Conservation (phyloP, 2,888 invertebrate genomes). For the Siphonodentalium dalli region DNA sequence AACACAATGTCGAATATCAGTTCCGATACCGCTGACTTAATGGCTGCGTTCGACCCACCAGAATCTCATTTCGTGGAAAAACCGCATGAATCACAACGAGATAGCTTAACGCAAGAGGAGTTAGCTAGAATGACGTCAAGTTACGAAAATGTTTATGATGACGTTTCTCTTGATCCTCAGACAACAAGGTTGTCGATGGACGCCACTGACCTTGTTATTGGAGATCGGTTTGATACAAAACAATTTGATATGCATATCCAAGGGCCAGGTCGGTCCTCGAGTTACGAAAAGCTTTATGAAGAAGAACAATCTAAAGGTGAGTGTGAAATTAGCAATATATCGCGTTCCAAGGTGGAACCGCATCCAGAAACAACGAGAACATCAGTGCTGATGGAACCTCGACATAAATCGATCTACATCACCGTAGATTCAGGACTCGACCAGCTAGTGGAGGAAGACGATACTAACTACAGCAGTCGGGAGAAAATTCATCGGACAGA, state of each 20-base stretch:
- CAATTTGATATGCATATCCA: conserved; percentile 46
- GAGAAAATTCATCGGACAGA: conserved; percentile 1
- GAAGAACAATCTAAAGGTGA: conserved; percentile 30
- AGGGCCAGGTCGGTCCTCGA: conserved; percentile 42
- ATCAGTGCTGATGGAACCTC: too few species aligned
- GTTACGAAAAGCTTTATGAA: conserved; percentile 55
- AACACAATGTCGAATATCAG: conserved; percentile 43
- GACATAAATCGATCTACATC: conserved; percentile 44
- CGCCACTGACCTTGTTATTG: conserved; percentile 51
- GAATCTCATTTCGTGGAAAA: too few species aligned
- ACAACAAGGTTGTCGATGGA: conserved; percentile 40
- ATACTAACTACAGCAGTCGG: too few species aligned
- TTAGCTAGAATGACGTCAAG: conserved; percentile 38
- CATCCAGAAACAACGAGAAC: too few species aligned
- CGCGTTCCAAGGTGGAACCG: too few species aligned
- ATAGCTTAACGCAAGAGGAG: too few species aligned
- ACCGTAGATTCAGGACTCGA: conserved; percentile 54
- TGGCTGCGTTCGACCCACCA: conserved; percentile 10
- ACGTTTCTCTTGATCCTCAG: conserved; percentile 40
- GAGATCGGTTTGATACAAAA: conserved; percentile 53
- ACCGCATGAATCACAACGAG: too few species aligned
- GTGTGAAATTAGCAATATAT: too few species aligned
- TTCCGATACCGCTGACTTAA: conserved; percentile 38
- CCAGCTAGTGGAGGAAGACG: conserved; percentile 39
- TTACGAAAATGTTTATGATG: conserved; percentile 50